These are phyloP conservation scores for Acrobasis repandana DNA, from an alignment of 2,888 invertebrate genomes.

Conservation along the genomic window DNA sequence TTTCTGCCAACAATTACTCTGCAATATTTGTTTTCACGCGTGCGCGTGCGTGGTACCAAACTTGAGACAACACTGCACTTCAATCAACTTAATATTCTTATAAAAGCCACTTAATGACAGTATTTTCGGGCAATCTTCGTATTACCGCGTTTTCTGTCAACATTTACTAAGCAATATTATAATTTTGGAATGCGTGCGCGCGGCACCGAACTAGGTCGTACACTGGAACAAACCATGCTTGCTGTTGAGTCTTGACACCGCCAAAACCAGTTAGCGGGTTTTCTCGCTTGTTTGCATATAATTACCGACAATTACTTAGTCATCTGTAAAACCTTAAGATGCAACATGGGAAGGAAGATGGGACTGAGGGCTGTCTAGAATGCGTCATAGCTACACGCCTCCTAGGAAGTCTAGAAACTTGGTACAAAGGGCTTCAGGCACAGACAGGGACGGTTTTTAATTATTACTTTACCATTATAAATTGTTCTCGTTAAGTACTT, in stretches of 20 bases:
- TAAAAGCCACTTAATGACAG: neutral
- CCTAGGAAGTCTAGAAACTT: too few species aligned
- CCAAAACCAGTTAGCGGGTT: constrained; percentile 14
- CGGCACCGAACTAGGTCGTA: neutral
- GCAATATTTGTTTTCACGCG: neutral
- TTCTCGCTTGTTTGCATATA: constrained; percentile 11
- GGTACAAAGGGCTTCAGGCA: too few species aligned
- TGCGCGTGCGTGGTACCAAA: neutral
- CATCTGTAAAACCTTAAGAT: neutral
- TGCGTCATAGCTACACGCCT: too few species aligned
- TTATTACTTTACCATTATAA: too few species aligned
- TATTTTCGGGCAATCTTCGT: too few species aligned
- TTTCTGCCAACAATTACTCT: constrained; percentile 5
- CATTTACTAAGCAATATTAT: neutral
- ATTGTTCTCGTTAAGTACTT: too few species aligned
- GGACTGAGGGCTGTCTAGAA: too few species aligned
- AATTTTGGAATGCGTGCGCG: neutral
- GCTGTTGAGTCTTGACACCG: neutral
- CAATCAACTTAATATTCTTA: too few species aligned
- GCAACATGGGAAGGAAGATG: neutral
- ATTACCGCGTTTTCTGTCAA: neutral
- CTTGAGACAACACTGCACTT: too few species aligned
- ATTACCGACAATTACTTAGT: constrained; percentile 20
- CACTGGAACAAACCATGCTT: neutral
- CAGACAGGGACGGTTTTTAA: too few species aligned